These are phyloP conservation scores for Drosophila borborema DNA, from an alignment of 2,888 invertebrate species.

Conservation along the genomic window DNA sequence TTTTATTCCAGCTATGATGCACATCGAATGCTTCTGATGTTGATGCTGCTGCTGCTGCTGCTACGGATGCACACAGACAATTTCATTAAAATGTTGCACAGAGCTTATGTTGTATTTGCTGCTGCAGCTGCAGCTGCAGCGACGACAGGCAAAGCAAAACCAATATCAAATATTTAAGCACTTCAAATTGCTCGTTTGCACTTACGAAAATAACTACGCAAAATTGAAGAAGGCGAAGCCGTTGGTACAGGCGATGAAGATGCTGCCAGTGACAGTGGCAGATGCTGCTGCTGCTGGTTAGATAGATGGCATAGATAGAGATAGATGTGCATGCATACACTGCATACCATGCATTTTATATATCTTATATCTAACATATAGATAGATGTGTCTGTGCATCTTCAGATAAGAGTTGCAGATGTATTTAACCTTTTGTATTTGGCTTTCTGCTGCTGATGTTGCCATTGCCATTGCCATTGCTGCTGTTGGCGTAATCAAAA, in stretches of 20 bases:
- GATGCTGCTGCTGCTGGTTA: constrained; percentile 25
- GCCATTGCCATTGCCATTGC: constrained; percentile 8
- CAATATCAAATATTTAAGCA: constrained; percentile 80
- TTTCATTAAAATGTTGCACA: constrained; percentile 71
- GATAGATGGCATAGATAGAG: constrained; percentile 43
- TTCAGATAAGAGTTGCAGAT: constrained; percentile 25
- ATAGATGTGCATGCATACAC: constrained; percentile 23
- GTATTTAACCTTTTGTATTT: constrained; percentile 33
- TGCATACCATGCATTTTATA: constrained; percentile 9
- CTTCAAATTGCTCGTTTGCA: constrained; percentile 80
- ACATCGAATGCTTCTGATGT: constrained; percentile 22
- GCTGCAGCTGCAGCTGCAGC: constrained; percentile 13
- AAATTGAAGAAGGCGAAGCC: constrained; percentile 56
- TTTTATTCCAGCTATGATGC: constrained; percentile 40
- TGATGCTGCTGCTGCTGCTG: constrained; percentile 31
- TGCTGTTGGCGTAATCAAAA: constrained; percentile 74
- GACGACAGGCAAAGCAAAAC: constrained; percentile 58
- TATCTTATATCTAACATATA: constrained; percentile 18
- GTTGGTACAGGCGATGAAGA: constrained; percentile 30
- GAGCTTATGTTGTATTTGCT: constrained; percentile 34
- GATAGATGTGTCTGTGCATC: constrained; percentile 3
- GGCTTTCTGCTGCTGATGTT: constrained; percentile 10
- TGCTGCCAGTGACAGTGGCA: constrained; percentile 21
- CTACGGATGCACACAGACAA: constrained; percentile 58
- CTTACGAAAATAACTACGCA: constrained; percentile 78